Conservation (phyloP, 2,888 invertebrate species). For the Deilephila elpenor region DNA sequence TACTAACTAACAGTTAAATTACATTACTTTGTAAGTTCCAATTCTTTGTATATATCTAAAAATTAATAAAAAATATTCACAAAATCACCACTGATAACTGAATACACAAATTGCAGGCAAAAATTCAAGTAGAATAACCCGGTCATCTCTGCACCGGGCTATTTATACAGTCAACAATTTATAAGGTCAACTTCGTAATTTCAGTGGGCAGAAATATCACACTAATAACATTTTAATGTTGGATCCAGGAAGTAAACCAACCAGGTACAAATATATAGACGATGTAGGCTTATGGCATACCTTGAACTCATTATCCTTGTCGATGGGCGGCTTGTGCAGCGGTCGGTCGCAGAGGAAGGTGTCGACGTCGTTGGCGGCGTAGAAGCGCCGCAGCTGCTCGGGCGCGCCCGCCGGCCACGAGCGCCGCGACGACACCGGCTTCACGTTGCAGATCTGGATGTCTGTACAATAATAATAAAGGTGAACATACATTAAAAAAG, state of each 20-base stretch:
- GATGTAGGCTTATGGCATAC: constrained; percentile 57
- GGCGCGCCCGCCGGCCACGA: constrained; percentile 89
- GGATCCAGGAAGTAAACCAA: too few species aligned
- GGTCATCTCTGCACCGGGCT: too few species aligned
- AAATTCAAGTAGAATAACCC: too few species aligned
- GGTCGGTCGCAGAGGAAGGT: constrained; percentile 96
- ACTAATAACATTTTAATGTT: too few species aligned
- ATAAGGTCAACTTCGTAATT: too few species aligned
- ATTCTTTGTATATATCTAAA: too few species aligned
- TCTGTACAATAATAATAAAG: constrained; percentile 72
- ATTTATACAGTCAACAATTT: too few species aligned
- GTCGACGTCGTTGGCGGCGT: constrained; percentile 95
- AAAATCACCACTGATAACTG: not conserved
- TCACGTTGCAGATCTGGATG: constrained; percentile 97
- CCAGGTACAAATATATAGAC: too few species aligned
- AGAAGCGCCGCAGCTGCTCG: constrained; percentile 94
- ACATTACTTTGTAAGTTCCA: too few species aligned
- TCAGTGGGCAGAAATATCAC: too few species aligned
- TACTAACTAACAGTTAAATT: too few species aligned
- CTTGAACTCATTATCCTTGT: constrained; percentile 98
- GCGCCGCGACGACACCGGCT: constrained; percentile 91
- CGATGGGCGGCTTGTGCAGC: constrained; percentile 94
- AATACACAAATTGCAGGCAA: not conserved
- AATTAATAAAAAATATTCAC: too few species aligned
- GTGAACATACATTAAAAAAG: not conserved